Conservation (phyloP, 2,113 vertebrate genomes). For the Daubentonia madagascariensis region DNA sequence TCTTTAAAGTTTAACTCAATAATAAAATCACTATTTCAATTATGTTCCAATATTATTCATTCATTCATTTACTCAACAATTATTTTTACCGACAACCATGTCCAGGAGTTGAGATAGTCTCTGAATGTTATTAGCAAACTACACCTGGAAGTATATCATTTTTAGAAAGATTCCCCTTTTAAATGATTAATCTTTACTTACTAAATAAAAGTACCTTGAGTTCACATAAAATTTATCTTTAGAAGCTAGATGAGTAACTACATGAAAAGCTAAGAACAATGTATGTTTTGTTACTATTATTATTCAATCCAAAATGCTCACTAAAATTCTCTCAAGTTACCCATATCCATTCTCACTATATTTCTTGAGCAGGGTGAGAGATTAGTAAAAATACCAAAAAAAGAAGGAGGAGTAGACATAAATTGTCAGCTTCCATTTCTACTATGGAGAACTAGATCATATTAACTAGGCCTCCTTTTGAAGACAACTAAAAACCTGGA, state of each 20-base stretch:
- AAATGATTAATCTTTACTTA: neutral
- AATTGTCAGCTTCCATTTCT: neutral
- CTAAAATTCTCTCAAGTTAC: neutral
- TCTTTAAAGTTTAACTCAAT: neutral
- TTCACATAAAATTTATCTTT: constrained; percentile 17
- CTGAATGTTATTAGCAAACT: neutral
- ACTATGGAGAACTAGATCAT: neutral
- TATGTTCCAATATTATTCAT: neutral
- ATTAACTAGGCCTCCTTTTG: neutral
- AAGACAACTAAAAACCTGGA: neutral
- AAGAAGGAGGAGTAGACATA: neutral
- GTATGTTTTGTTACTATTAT: neutral
- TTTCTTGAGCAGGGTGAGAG: neutral
- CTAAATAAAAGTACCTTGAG: neutral
- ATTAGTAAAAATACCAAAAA: neutral
- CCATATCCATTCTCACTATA: neutral
- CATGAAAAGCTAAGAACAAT: neutral
- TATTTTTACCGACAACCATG: neutral
- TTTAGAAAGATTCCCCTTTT: neutral
- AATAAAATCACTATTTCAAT: neutral
- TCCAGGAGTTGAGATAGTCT: neutral
- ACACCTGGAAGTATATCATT: neutral
- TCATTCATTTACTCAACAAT: neutral
- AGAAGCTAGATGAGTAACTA: constrained; percentile 4
- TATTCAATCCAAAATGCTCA: neutral